These are phyloP conservation scores for Todiramphus saurophagus DNA, from an alignment of 2,113 vertebrate genomes.

Conservation along the genomic window DNA sequence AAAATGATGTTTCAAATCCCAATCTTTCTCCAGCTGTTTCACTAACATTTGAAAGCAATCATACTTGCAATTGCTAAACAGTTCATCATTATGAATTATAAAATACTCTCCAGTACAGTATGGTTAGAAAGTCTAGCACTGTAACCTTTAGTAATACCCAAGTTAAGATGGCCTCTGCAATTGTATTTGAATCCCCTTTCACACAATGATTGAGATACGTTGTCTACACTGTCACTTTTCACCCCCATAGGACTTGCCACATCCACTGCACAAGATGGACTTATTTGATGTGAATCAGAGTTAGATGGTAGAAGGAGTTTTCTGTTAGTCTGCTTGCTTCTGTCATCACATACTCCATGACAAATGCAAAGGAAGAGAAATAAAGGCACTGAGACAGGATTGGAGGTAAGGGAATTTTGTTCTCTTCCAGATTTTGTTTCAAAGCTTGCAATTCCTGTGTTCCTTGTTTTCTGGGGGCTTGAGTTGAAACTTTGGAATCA, in stretches of 20 bases:
- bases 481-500: not conserved
- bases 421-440: not conserved
- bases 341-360: not conserved
- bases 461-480: not conserved
- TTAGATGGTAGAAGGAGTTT: not conserved
- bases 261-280: not conserved
- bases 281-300: not conserved
- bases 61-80: not conserved
- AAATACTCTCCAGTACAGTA: not conserved
- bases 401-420: not conserved
- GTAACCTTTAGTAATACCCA: not conserved
- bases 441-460: not conserved
- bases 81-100: not conserved
- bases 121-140: not conserved
- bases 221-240: not conserved
- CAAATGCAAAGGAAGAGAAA: not conserved
- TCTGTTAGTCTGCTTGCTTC: not conserved
- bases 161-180: not conserved
- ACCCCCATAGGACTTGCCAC: not conserved
- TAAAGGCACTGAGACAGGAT: not conserved
- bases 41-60: not conserved
- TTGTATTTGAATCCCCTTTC: not conserved
- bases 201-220: rapidly evolving
- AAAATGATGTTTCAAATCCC: not conserved
- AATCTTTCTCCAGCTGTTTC: not conserved